phyloP scores from a whole-genome alignment of 2,113 vertebrate genomes.

The Ceratotherium simum region DNA sequence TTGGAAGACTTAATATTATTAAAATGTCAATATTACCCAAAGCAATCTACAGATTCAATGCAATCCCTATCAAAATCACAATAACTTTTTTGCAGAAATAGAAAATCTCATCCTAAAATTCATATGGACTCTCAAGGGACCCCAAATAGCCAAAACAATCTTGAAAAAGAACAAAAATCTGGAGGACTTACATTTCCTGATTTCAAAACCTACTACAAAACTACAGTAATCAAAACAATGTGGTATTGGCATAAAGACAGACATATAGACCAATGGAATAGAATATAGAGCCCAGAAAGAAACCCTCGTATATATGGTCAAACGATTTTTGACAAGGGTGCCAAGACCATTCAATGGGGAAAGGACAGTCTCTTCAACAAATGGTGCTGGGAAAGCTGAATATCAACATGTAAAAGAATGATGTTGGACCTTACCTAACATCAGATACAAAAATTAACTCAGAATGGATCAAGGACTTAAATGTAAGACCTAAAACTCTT shows the following conservation, averaged over 20 bases:
- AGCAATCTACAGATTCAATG: not conserved
- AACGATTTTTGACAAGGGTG: not conserved
- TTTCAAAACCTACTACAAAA: not conserved
- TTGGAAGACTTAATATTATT: not conserved
- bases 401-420: not conserved
- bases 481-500: not conserved
- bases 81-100: not conserved
- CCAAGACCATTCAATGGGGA: not conserved
- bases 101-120: not conserved
- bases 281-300: not conserved
- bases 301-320: not conserved
- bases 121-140: not conserved
- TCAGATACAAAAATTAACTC: not conserved
- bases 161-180: not conserved
- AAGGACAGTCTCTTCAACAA: not conserved
- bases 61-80: not conserved
- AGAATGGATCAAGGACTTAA: not conserved
- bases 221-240: not conserved
- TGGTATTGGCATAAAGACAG: not conserved
- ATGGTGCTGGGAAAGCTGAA: not conserved
- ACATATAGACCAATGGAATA: not conserved
- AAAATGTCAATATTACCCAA: not conserved
- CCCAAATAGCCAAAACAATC: not conserved
- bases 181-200: not conserved
- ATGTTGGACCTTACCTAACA: not conserved